These are phyloP conservation scores for Protophormia terraenovae DNA, from an alignment of 2,888 invertebrate genomes.

Conservation along the genomic window DNA sequence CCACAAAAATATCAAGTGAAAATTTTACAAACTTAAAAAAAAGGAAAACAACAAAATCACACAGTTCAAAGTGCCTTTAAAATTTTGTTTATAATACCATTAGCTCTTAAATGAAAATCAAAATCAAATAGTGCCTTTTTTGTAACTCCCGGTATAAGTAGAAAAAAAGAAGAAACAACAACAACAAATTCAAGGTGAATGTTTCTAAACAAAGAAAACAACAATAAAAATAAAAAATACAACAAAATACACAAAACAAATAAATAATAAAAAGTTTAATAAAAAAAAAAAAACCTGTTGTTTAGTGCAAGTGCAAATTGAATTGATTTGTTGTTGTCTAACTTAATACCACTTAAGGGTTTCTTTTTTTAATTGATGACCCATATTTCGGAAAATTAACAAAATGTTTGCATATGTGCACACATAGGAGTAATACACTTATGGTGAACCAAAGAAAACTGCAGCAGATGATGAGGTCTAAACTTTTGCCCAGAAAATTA, in stretches of 20 bases:
- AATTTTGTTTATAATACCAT: neutral
- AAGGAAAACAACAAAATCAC: constrained; percentile 5
- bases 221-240: too few relatives aligned
- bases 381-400: constrained; percentile 31
- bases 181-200: constrained; percentile 63
- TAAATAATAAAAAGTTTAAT: neutral
- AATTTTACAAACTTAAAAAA: neutral
- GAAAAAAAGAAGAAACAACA: neutral
- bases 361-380: constrained; percentile 53
- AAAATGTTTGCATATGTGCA: neutral
- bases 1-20: constrained; percentile 26
- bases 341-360: constrained; percentile 28
- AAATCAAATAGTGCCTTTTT: constrained; percentile 41
- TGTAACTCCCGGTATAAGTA: neutral
- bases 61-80: neutral
- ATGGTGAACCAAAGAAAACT: constrained; percentile 65
- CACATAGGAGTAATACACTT: neutral
- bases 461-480: constrained; percentile 81
- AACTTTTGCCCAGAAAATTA: constrained; percentile 80
- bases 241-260: neutral
- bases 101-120: constrained; percentile 1
- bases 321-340: constrained; percentile 36
- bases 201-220: constrained; percentile 22
- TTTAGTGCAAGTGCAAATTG: constrained; percentile 46
- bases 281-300: constrained; percentile 52